Conservation (phyloP, 2,113 vertebrate species). For the Melanostigma gelatinosum region DNA sequence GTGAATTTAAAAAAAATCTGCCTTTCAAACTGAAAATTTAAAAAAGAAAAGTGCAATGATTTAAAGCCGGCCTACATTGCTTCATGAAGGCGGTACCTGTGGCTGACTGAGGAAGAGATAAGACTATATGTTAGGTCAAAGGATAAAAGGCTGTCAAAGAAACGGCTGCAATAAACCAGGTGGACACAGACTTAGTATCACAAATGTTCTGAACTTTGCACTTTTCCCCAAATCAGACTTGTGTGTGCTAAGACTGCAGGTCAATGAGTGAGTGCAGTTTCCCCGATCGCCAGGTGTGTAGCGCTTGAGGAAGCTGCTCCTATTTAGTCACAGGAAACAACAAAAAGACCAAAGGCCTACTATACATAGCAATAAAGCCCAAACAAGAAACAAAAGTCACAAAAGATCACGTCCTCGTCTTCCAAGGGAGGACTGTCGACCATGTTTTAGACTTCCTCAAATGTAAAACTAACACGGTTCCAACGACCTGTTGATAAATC, state of each 20-base stretch:
- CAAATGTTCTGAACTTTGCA: conserved; percentile 23
- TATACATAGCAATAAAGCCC: conserved; percentile 63
- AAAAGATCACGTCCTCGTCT: conserved; percentile 23
- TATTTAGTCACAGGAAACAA: conserved; percentile 70
- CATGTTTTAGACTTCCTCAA: conserved; percentile 12
- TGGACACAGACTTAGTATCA: not conserved
- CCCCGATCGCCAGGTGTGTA: conserved; percentile 50
- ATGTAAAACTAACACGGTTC: not conserved
- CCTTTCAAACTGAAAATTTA: not conserved
- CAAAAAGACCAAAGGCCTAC: conserved; percentile 63
- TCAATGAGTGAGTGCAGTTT: conserved; percentile 33
- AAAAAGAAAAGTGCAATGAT: not conserved
- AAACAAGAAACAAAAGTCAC: conserved; percentile 51
- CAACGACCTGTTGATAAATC: not conserved
- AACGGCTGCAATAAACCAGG: conserved; percentile 30
- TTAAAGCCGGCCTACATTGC: not conserved
- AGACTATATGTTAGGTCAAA: not conserved
- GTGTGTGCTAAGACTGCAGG: not conserved
- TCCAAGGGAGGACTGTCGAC: conserved; percentile 13
- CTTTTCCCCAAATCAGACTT: not conserved
- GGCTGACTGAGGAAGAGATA: not conserved
- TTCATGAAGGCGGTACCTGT: not conserved
- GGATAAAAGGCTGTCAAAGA: conserved; percentile 8
- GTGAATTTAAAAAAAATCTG: not conserved
- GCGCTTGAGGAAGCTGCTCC: conserved; percentile 55